Evolutionary conservation across 2,113 vertebrate genomes (phyloP), one percentile per base, ranked within the genome.

Genomic region (Gopherus evgoodei): DNA sequence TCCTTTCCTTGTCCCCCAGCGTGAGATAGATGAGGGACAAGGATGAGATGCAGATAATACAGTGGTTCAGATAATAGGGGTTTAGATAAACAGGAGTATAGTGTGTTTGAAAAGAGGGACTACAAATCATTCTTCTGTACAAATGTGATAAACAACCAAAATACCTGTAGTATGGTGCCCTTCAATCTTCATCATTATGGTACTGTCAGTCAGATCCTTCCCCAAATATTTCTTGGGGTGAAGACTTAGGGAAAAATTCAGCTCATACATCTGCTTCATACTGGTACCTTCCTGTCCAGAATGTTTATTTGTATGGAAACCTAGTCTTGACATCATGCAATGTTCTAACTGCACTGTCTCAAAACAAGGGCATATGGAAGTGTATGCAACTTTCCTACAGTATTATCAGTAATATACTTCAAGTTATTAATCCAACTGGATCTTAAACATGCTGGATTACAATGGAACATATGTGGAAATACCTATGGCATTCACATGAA

Each of bases 401-500:
- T 84, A 12, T 81, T 95, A 53, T 87, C 52, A 78, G 11, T 31
- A 86, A 0, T 19, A 38, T 69, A n/a, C 50, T 85, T 86, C 50
- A 81, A 49, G 47, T 85, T 65, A 52, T 54, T 50, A 65, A 86
- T 53, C n/a, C 80, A 89, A 2, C 0, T 79, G 56, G 27, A 53
- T 92, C 90, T 91, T 91, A 92, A 89, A 87, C 1, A 8, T 89
- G 47, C 84, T 94, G 72, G n/a, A 49, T 94, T 90, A 44, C 50
- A 87, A 0, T 31, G 57, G 57, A 94, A 50, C 6, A 92, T 42
- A 24, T 81, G 27, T 88, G 91, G 85, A 94, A 94, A n/a, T 87
- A 84, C 65, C 92, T 93, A 62, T 93, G 94, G 69, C 19, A 81
- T 87, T 95, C 84, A 69, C 1, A 4, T 59, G 94, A 94, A 86